phyloP scores from a whole-genome alignment of 2,888 invertebrate species.

The Theodoxus fluviatilis region DNA sequence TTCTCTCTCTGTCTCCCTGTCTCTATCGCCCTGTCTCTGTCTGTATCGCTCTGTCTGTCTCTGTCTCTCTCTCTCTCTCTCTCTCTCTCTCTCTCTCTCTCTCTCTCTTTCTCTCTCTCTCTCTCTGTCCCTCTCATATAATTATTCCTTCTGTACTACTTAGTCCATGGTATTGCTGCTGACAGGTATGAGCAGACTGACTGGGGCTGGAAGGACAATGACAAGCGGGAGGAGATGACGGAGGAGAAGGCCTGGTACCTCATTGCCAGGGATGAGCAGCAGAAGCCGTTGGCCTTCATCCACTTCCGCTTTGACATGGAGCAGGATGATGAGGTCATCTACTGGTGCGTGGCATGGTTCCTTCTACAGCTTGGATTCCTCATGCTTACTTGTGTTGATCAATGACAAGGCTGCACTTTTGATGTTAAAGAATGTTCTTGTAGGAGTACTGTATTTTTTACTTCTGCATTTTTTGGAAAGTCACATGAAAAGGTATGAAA shows the following conservation, averaged over 20 bases:
- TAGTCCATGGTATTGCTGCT: not conserved
- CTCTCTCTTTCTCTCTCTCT: not conserved
- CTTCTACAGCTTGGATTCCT: not conserved
- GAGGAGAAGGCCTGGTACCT: constrained; percentile 79
- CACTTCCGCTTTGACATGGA: constrained; percentile 87
- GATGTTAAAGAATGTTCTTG: too few relatives aligned
- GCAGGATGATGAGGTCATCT: constrained; percentile 77
- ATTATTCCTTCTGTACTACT: not conserved
- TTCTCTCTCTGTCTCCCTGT: too few relatives aligned
- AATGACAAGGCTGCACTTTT: too few relatives aligned
- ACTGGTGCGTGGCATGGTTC: constrained; percentile 70
- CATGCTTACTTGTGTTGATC: too few relatives aligned
- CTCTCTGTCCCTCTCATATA: not conserved
- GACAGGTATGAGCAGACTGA: constrained; percentile 74
- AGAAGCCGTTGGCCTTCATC: constrained; percentile 74
- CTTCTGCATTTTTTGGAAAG: too few relatives aligned
- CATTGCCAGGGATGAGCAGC: constrained; percentile 67
- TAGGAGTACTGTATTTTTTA: too few relatives aligned
- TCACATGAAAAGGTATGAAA: too few relatives aligned
- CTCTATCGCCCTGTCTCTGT: too few relatives aligned
- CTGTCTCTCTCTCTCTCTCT: not conserved
- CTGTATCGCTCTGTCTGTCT: not conserved
- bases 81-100: not conserved
- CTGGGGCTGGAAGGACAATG: constrained; percentile 82
- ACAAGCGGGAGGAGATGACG: constrained; percentile 77